phyloP scores from a whole-genome alignment of 2,113 vertebrate genomes.

The Rhegmatorhina hoffmannsi region DNA sequence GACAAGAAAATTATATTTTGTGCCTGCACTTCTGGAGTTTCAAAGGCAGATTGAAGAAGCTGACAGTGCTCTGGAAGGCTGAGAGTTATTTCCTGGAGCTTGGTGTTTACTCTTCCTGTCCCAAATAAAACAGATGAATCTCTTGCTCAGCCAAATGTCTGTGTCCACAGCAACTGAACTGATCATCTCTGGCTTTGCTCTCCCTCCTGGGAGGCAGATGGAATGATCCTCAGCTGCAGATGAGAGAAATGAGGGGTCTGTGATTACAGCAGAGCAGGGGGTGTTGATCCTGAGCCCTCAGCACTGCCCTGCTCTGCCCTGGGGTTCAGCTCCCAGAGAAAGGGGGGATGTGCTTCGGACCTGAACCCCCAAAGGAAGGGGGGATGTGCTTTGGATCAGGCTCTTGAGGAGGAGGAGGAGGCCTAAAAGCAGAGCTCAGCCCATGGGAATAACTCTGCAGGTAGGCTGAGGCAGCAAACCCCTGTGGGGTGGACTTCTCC shows the following conservation, averaged over 20 bases:
- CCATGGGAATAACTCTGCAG: neutral
- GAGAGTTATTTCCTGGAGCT: conserved; percentile 17
- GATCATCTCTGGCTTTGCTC: neutral
- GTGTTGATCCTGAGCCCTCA: neutral
- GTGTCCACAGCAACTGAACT: neutral
- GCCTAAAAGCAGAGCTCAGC: neutral
- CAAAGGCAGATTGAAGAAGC: neutral
- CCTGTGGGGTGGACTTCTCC: neutral
- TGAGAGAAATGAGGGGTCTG: neutral
- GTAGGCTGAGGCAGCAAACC: neutral
- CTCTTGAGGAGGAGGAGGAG: neutral
- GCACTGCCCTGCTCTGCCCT: neutral
- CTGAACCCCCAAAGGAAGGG: too few relatives aligned
- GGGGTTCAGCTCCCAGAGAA: neutral
- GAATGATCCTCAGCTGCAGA: neutral
- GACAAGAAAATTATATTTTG: neutral
- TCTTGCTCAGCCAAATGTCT: neutral
- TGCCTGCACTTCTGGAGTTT: neutral
- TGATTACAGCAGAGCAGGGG: neutral
- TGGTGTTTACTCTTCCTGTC: neutral
- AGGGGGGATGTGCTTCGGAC: neutral
- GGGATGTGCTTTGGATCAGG: neutral
- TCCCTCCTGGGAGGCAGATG: neutral
- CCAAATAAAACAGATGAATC: neutral
- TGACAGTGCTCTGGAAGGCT: neutral